A percentile compares a stretch with the other conserved stretches of the same genome.
Evolutionary conservation across 2,113 vertebrate genomes (phyloP).

Genomic region (Agapornis roseicollis): DNA sequence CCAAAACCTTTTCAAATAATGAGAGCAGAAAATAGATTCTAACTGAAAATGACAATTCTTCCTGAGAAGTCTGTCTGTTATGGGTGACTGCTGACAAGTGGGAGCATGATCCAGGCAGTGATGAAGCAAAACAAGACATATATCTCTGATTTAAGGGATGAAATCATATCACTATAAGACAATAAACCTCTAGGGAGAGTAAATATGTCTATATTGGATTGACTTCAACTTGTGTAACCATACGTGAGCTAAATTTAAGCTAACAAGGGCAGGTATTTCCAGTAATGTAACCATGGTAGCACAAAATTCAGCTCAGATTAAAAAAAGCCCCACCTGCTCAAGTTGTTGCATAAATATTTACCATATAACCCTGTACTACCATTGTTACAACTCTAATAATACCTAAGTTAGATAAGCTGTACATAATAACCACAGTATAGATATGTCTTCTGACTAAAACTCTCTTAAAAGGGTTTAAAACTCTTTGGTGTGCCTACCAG

Average conservation of each 20-base stretch:
- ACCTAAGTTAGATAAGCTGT: neutral
- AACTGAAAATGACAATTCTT: neutral
- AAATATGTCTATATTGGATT: neutral
- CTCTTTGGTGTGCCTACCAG: neutral
- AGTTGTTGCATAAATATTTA: slow-evolving; percentile 1
- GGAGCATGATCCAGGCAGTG: neutral
- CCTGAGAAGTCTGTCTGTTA: neutral
- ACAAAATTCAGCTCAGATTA: neutral
- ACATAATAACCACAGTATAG: neutral
- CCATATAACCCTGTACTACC: neutral
- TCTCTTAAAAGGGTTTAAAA: neutral
- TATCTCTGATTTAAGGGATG: neutral
- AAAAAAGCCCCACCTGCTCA: slow-evolving; percentile 28
- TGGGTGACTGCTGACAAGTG: neutral
- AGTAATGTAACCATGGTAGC: slow-evolving; percentile 46
- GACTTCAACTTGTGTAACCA: neutral
- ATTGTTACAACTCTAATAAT: slow-evolving; percentile 5
- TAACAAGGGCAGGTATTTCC: slow-evolving; percentile 49
- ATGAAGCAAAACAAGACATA: neutral
- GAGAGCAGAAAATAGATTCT: neutral
- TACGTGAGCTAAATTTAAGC: neutral
- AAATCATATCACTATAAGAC: neutral
- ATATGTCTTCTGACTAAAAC: neutral
- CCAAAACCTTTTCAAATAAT: neutral
- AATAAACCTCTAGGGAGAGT: neutral